Base-by-base conservation (phyloP, 2,113 vertebrate species). In the Albula glossodonta region DNA sequence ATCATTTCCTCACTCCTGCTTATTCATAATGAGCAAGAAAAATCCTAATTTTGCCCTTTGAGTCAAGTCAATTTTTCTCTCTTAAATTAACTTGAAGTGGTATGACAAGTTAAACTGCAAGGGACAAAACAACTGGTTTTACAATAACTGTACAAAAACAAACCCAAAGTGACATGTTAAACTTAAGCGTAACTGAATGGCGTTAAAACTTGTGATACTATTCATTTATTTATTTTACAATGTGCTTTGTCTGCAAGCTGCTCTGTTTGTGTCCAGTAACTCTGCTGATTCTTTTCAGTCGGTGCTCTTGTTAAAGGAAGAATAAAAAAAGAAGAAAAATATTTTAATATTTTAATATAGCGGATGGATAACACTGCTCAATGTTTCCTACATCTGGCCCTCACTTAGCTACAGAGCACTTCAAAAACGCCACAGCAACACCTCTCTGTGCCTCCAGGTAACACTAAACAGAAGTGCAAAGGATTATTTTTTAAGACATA, bases 11-110 rank as follows among this genome's bases (percentile, higher is more conserved):
- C 22, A 15, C 11, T 92, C 91, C 57, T 41, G 11, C 83, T 91
- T 90, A 91, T 92, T 93, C 92, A 93, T 92, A 85, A 79, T 22
- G 86, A 85, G n/a, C 85, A 85, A 80, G 88, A 86, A 89, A 84
- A 86, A 8, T 31, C n/a, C 31, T 25, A 74, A 31, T 9, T 31
- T 17, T 3, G 6, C 63, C 19, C n/a, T 74, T 31, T 31, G 22
- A 49, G 25, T 11, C 78, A 79, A 50, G 49, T 50, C 41, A 50
- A 50, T 13, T 78, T 49, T 48, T 48, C 17, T 60, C 19, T 79
- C 78, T 5, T 79, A 50, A 11, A 15, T 25, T 74, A 74, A 31
- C 9, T 25, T 74, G 50, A 17, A 79, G 15, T 50, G 31, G 15
- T 79, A 79, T 5, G 3, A 49, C 41, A 48, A 49, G 15, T 70